Base-by-base conservation (phyloP, 2,797 vertebrate genomes). In the Notamacropus eugenii region DNA sequence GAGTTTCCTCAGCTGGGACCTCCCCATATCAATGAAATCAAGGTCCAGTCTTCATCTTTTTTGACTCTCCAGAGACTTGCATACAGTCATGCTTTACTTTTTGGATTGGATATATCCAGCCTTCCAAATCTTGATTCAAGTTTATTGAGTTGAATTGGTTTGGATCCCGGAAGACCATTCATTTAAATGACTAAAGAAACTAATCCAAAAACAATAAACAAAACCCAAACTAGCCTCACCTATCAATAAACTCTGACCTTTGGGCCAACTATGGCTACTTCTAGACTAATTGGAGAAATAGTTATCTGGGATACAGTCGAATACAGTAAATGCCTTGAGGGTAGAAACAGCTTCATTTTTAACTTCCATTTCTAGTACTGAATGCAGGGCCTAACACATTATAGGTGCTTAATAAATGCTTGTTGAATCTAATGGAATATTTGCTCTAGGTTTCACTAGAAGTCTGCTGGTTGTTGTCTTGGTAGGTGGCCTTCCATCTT, bases 331-430 rank as follows among this genome's bases (percentile, higher is more conserved):
- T 87, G 24, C 24, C 24, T 87, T 46, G 74, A 87, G 40, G n/a
- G 40, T 28, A 28, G 40, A 3, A 87, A 50, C 24, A 27, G 40
- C 4, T 87, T 87, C 22, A 87, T 87, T 87, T 50, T 87, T 4
- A 50, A 50, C 74, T 50, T 87, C 27, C 74, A 87, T 50, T 40
- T 87, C 40, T 87, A 50, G 74, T 19, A 50, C 11, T 87, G 54
- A 91, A 92, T 91, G 54, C 29, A 57, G 40, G 67, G 19, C n/a
- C 46, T 91, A 55, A 54, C 4, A 50, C 62, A 13, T 56, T 92
- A 40, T 55, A 90, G 95, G 27, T 40, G 59, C 58, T 27, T 62
- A 91, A 55, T 93, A 93, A 74, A 95, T 59, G 90, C 92, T 93
- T 57, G 14, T 58, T 93, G 74, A 27, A 82, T 82, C 40, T 27